Conservation (phyloP, 2,888 invertebrate species). For the Argyra leucocephala region DNA sequence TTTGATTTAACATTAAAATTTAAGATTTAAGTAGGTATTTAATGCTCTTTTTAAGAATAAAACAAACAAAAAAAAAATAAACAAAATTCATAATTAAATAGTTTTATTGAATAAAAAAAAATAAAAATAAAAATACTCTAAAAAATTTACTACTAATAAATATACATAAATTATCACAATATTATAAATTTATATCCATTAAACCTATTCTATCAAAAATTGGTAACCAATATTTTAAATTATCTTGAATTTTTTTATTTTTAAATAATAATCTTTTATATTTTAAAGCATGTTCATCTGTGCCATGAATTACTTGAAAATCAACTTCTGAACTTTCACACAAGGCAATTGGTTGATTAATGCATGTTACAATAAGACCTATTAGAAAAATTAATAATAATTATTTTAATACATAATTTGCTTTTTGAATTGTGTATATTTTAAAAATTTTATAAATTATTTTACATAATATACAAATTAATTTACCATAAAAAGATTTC, state of each 20-base stretch:
- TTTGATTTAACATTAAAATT: too few relatives aligned
- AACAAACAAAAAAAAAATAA: too few relatives aligned
- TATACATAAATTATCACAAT: too few relatives aligned
- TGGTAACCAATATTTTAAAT: constrained; percentile 21
- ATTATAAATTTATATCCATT: constrained; percentile 19
- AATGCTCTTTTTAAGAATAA: too few relatives aligned
- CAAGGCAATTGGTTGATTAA: constrained; percentile 19
- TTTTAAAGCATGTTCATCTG: constrained; percentile 16
- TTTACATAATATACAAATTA: not conserved
- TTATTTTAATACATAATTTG: too few relatives aligned
- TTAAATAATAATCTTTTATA: constrained; percentile 19
- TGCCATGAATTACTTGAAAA: constrained; percentile 16
- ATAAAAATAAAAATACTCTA: too few relatives aligned
- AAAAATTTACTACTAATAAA: too few relatives aligned
- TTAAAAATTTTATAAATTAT: not conserved
- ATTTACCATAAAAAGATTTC: constrained; percentile 29
- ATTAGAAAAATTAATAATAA: not conserved
- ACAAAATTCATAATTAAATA: too few relatives aligned
- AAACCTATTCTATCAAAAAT: constrained; percentile 22
- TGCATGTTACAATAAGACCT: constrained; percentile 18
- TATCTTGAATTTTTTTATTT: constrained; percentile 19
- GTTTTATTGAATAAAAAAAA: too few relatives aligned
- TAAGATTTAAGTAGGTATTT: too few relatives aligned
- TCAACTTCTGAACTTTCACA: constrained; percentile 18
- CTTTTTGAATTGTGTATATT: not conserved